Evolutionary conservation across 2,888 invertebrate genomes (phyloP).

Genomic region (Andrena dorsata): DNA sequence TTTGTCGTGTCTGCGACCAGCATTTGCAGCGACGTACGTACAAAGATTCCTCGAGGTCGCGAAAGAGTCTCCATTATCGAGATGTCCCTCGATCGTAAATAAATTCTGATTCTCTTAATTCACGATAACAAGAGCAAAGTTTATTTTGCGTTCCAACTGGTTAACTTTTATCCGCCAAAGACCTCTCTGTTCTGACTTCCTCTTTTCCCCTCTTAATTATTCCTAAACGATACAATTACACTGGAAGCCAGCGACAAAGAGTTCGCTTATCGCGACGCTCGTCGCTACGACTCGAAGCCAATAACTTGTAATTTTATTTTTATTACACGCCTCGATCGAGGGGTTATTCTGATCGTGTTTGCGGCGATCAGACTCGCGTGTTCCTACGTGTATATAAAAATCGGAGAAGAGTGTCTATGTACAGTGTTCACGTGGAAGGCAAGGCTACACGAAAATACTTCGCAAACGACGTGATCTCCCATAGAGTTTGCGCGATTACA

Average conservation of each 20-base stretch:
- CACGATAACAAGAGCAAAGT: conserved; percentile 5
- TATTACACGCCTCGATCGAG: conserved; percentile 4
- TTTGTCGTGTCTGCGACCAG: background rate
- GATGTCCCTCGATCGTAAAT: background rate
- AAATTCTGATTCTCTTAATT: conserved; percentile 3
- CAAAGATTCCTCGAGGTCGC: conserved; percentile 5
- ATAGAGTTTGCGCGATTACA: conserved; percentile 36
- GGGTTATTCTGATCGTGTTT: conserved; percentile 3
- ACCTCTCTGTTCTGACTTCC: background rate
- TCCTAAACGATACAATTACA: background rate
- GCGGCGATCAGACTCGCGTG: no score
- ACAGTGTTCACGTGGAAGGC: conserved; percentile 53
- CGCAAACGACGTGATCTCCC: conserved; percentile 32
- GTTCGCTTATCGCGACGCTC: background rate
- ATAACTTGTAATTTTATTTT: background rate
- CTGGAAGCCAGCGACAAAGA: background rate
- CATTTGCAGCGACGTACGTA: conserved; percentile 3
- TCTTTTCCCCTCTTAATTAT: background rate
- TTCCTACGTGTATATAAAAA: conserved; percentile 43
- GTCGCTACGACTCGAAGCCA: background rate
- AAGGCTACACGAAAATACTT: conserved; percentile 38
- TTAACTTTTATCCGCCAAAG: background rate
- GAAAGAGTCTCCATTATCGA: background rate
- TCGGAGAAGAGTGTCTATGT: conserved; percentile 46
- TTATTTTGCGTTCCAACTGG: background rate